These are phyloP conservation scores for Cuculus canorus DNA, from an alignment of 2,797 vertebrate species.

Conservation along the genomic window DNA sequence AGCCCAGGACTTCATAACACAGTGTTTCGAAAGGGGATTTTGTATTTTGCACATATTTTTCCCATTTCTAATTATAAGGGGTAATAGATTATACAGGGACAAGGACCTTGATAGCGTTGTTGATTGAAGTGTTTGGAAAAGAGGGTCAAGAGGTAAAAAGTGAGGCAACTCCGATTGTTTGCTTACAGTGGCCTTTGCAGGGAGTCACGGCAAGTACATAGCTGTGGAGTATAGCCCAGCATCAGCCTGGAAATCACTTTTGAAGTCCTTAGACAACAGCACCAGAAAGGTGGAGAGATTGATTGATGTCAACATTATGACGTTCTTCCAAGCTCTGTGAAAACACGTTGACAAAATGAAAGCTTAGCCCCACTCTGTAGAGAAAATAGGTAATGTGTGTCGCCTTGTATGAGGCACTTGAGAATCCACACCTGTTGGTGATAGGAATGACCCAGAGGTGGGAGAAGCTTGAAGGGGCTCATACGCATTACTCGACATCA, in stretches of 20 bases:
- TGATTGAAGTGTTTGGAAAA: neutral
- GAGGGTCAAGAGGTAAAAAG: neutral
- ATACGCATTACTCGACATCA: neutral
- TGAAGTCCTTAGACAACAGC: neutral
- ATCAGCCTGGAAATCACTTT: neutral
- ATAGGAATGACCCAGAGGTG: neutral
- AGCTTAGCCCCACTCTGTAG: no score
- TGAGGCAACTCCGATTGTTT: neutral
- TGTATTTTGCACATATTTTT: neutral
- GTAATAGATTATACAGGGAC: neutral
- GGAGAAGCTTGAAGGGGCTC: neutral
- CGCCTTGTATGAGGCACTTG: neutral
- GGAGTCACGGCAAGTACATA: fast-evolving
- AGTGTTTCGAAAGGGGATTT: neutral
- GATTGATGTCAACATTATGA: neutral
- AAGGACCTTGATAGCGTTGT: neutral
- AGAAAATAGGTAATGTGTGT: neutral
- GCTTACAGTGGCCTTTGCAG: neutral
- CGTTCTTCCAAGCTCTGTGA: neutral
- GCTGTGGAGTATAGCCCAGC: neutral
- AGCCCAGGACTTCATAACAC: neutral
- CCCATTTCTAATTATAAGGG: neutral
- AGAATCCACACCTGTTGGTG: neutral
- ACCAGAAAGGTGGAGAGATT: neutral
- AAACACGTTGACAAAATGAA: neutral